phyloP scores from a whole-genome alignment of 2,888 invertebrate species.

The Eudasyphora cyanicolor region DNA sequence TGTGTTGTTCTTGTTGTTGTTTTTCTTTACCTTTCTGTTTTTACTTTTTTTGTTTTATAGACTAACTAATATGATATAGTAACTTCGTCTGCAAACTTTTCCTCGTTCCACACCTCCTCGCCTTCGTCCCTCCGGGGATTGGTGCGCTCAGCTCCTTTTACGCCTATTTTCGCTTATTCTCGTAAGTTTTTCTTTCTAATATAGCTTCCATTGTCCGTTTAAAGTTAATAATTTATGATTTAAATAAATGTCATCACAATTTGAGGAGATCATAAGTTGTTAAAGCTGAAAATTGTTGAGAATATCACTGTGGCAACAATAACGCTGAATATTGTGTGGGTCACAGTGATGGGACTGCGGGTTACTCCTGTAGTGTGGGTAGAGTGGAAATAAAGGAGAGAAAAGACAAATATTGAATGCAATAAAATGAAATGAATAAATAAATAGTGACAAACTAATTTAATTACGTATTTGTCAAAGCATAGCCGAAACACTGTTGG shows the following conservation, averaged over 20 bases:
- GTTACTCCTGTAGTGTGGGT: too few relatives aligned
- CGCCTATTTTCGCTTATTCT: constrained; percentile 5
- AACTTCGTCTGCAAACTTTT: constrained; percentile 66
- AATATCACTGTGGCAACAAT: constrained; percentile 67
- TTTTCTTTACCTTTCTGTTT: constrained; percentile 20
- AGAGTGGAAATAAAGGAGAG: background rate
- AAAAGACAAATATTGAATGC: background rate
- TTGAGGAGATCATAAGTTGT: constrained; percentile 71
- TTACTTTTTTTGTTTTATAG: constrained; percentile 55
- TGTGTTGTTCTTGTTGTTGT: constrained; percentile 34
- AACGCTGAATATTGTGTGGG: constrained; percentile 34
- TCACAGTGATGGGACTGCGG: constrained; percentile 25
- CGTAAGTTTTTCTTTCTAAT: constrained; percentile 40
- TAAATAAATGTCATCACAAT: constrained; percentile 36
- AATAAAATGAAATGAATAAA: background rate
- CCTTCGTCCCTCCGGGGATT: background rate
- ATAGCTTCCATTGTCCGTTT: constrained; percentile 44
- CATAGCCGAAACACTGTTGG: background rate
- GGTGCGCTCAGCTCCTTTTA: background rate
- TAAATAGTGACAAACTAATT: background rate
- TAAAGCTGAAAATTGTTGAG: constrained; percentile 66
- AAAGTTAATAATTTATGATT: constrained; percentile 52
- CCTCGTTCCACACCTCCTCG: background rate
- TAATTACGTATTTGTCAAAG: too few relatives aligned
- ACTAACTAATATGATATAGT: constrained; percentile 78